A percentile compares a stretch with the other conserved stretches of the same genome.
phyloP scores from a whole-genome alignment of 2,113 vertebrate species.

The Symphodus melops region DNA sequence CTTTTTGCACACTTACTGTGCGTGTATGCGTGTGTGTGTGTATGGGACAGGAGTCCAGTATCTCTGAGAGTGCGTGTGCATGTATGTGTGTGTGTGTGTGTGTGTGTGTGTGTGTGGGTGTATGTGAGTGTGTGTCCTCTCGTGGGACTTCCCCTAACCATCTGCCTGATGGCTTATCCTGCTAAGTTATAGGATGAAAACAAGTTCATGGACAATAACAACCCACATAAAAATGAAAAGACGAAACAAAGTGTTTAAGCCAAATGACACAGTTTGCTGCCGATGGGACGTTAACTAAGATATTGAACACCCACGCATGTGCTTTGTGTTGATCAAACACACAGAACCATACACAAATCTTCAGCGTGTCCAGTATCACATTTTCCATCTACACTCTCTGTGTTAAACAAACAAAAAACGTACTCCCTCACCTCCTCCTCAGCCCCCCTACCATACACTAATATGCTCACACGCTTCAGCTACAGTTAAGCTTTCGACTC shows the following conservation, averaged over 20 bases:
- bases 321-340: background rate
- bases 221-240: conserved; percentile 10
- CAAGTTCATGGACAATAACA: conserved; percentile 76
- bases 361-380: conserved; percentile 32
- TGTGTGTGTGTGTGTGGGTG: conserved; percentile 46
- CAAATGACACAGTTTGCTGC: conserved; percentile 7
- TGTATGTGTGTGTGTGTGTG: conserved; percentile 45
- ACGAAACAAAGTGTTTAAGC: conserved; percentile 27
- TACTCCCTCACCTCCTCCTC: conserved; percentile 3
- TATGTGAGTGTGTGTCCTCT: conserved; percentile 54
- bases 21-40: conserved; percentile 47
- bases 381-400: conserved; percentile 12
- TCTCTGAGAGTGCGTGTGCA: conserved; percentile 44
- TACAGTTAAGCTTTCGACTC: conserved; percentile 28
- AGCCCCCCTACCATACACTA: background rate
- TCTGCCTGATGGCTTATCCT: conserved; percentile 84
- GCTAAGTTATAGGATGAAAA: conserved; percentile 78
- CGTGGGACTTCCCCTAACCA: conserved; percentile 78
- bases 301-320: conserved; percentile 8
- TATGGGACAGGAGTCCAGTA: conserved; percentile 31
- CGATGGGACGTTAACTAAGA: conserved; percentile 17
- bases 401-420: conserved; percentile 50
- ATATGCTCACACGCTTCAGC: conserved; percentile 7
- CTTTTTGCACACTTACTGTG: conserved; percentile 67
- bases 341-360: background rate